Evolutionary conservation across 2,888 invertebrate species (phyloP).

Genomic region (Corythucha ciliata): DNA sequence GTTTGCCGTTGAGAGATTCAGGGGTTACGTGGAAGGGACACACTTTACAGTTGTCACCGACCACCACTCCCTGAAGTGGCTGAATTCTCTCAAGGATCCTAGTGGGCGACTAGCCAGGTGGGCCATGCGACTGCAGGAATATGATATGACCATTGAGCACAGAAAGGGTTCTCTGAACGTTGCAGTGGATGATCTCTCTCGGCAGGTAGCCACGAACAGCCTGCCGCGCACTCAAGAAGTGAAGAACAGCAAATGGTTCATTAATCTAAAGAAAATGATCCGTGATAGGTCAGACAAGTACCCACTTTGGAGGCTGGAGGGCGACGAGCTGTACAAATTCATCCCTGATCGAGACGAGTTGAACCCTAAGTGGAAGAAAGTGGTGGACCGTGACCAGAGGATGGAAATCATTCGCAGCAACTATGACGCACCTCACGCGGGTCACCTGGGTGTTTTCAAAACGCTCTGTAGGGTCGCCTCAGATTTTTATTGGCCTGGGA

Average conservation of each 20-base stretch:
- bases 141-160: constrained; percentile 1
- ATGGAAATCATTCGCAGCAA: too few species aligned
- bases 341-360: too few species aligned
- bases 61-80: constrained; percentile 33
- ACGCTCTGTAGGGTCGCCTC: constrained; percentile 7
- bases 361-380: too few species aligned
- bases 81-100: constrained; percentile 32
- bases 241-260: too few species aligned
- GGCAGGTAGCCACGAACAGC: too few species aligned
- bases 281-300: neutral
- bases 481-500: constrained; percentile 3
- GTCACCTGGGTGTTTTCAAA: constrained; percentile 11
- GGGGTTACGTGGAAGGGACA: constrained; percentile 34
- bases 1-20: constrained; percentile 30
- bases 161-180: constrained; percentile 13
- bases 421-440: neutral
- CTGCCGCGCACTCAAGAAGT: too few species aligned
- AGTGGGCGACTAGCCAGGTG: constrained; percentile 33
- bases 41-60: constrained; percentile 36
- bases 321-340: too few species aligned
- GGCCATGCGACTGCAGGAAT: constrained; percentile 25
- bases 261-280: too few species aligned
- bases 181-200: constrained; percentile 10
- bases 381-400: too few species aligned
- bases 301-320: constrained; percentile 1